phyloP scores from a whole-genome alignment of 2,113 vertebrate genomes.

The Sminthopsis crassicaudata region DNA sequence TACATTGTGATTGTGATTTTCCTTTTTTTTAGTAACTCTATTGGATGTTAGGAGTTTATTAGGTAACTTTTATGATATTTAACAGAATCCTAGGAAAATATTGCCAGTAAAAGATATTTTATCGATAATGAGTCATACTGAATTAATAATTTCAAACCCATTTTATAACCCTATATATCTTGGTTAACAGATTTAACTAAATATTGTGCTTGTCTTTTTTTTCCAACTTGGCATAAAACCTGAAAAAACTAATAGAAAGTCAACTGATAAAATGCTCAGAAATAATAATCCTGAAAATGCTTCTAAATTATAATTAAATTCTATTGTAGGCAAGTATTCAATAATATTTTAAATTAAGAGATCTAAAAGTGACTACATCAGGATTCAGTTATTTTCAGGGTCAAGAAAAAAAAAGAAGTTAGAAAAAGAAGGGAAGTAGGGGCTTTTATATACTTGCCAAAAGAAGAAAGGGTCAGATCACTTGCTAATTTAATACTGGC shows the following conservation, averaged over 20 bases:
- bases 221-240: constrained; percentile 39
- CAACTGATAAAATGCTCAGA: constrained; percentile 49
- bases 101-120: constrained; percentile 62
- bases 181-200: constrained; percentile 51
- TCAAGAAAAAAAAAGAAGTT: constrained; percentile 47
- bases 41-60: constrained; percentile 9
- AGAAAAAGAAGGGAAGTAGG: constrained; percentile 8
- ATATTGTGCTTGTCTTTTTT: constrained; percentile 48
- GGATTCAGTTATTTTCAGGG: constrained; percentile 29
- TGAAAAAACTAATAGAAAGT: constrained; percentile 46
- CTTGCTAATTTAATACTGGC: constrained; percentile 58
- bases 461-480: constrained; percentile 36
- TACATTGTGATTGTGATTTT: no score
- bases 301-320: constrained; percentile 56
- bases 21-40: not conserved
- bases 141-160: constrained; percentile 62
- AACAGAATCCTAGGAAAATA: constrained; percentile 56
- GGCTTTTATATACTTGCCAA: constrained; percentile 31
- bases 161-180: constrained; percentile 45
- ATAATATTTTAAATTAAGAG: constrained; percentile 40
- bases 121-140: constrained; percentile 51
- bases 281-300: not conserved
- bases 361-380: not conserved
- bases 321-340: constrained; percentile 49
- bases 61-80: constrained; percentile 63